These are phyloP conservation scores for Zaprionus capensis DNA, from an alignment of 1,140 invertebrate species.

Conservation along the genomic window DNA sequence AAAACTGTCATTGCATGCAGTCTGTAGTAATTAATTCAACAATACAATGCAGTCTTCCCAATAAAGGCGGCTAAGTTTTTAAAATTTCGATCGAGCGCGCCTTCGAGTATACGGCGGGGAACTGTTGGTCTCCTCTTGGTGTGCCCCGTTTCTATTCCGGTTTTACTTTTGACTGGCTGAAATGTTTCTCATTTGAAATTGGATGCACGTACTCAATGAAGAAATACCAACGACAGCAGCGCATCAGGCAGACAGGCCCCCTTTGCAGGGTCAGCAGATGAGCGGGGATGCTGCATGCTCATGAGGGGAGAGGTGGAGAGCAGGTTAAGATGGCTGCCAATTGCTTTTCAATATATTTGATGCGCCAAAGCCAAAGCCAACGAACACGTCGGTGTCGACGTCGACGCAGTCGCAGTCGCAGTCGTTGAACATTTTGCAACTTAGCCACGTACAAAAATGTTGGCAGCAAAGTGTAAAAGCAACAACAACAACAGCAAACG, in stretches of 20 bases:
- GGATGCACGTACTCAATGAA: conserved; percentile 83
- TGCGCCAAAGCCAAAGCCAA: conserved; percentile 48
- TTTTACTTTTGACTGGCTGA: conserved; percentile 26
- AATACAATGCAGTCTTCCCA: neutral
- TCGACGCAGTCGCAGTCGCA: conserved; percentile 53
- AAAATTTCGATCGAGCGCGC: neutral
- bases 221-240: conserved; percentile 76
- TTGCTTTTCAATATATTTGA: conserved; percentile 83
- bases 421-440: conserved; percentile 73
- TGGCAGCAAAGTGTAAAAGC: conserved; percentile 72
- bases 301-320: neutral
- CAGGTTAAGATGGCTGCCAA: conserved; percentile 63
- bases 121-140: conserved; percentile 51
- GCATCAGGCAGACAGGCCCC: conserved; percentile 73
- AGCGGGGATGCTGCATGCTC: neutral
- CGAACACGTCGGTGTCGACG: conserved; percentile 30
- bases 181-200: conserved; percentile 77
- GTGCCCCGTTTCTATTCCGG: conserved; percentile 27
- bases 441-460: conserved; percentile 78
- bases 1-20: no score
- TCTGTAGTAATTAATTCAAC: neutral
- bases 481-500: conserved; percentile 37
- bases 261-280: conserved; percentile 43
- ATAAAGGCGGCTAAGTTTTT: neutral
- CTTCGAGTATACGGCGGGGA: conserved; percentile 63